Evolutionary conservation across 1,140 invertebrate genomes (phyloP), one percentile per base, ranked within the genome.

Genomic region (Magallana angulata): DNA sequence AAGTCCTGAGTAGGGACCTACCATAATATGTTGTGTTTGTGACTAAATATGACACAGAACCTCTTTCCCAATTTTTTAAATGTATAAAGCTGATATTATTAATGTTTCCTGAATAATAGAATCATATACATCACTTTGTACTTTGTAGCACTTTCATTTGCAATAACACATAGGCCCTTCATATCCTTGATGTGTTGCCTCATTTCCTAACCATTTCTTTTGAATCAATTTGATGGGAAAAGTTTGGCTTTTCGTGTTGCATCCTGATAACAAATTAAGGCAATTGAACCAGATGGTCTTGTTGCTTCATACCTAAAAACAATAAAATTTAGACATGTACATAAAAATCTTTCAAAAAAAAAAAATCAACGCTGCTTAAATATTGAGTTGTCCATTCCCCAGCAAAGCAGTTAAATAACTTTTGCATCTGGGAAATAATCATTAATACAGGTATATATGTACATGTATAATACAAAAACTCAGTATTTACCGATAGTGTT

Each of bases 241-340:
- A 60, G 58, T 11, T 86, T 82, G 1, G 56, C 86, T 82, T 90
- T 90, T 18, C 86, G 60, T 24, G 90, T 87, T n/a, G 92, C 89
- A 84, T 93, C 93, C 85, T 93, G 93, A 88, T 87, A 93, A 86
- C 92, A 93, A 59, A 93, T 93, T 1, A 93, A 88, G 11, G 92
- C 82, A 48, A 93, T 56, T 11, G 91, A 89, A 30, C 89, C 91
- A 57, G 87, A 85, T 57, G 81, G 62, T 57, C 91, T 76, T 57
- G 62, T 90, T n/a, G 91, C 90, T 86, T 86, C 88, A 84, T 93
- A 93, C 80, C 93, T 93, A 12, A 86, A 18, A 90, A 88, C 14
- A 80, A 57, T 60, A 82, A 71, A 24, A 87, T 12, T 56, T n/a
- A 86, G 24, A 18, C 11, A 24, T 80, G 12, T 36, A 30, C 14